Evolutionary conservation across 92 coral and sea anemone species (phyloP).

Genomic region (Porites rus): DNA sequence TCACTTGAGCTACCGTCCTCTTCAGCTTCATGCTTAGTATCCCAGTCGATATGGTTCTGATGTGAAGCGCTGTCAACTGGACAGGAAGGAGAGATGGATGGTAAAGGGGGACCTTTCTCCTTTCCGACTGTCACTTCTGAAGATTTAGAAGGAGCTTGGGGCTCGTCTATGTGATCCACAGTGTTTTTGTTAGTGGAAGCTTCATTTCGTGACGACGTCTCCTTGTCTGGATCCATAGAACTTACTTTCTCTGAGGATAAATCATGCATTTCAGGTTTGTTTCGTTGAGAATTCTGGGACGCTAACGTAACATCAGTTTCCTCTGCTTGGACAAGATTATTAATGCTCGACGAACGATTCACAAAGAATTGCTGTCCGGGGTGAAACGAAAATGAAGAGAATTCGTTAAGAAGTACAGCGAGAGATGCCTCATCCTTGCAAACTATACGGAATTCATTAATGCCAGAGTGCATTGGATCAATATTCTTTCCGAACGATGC

Average conservation of each 20-base stretch:
- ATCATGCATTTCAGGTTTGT: not conserved
- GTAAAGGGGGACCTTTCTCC: not conserved
- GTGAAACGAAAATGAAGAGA: not conserved
- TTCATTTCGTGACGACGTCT: not conserved
- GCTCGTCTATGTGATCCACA: not conserved
- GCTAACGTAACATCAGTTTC: not conserved
- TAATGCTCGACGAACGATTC: not conserved
- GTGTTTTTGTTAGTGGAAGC: not conserved
- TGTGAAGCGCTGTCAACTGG: not conserved
- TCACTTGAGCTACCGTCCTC: not conserved
- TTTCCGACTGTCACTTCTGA: not conserved
- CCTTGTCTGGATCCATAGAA: not conserved
- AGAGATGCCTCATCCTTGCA: constrained; percentile 14
- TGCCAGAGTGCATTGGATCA: constrained; percentile 36
- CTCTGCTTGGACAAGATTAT: not conserved
- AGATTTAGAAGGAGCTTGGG: not conserved
- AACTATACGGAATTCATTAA: constrained; percentile 9
- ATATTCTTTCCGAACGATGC: not conserved
- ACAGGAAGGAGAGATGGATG: not conserved
- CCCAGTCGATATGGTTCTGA: not conserved
- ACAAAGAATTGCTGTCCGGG: not conserved
- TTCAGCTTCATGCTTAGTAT: not conserved
- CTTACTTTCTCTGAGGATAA: not conserved
- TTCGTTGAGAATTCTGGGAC: not conserved
- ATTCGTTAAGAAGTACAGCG: not conserved